These are phyloP conservation scores for Diacarnus erythraeanus DNA, from an alignment of 37 sponge, comb jelly and placozoan genomes.

Conservation along the genomic window DNA sequence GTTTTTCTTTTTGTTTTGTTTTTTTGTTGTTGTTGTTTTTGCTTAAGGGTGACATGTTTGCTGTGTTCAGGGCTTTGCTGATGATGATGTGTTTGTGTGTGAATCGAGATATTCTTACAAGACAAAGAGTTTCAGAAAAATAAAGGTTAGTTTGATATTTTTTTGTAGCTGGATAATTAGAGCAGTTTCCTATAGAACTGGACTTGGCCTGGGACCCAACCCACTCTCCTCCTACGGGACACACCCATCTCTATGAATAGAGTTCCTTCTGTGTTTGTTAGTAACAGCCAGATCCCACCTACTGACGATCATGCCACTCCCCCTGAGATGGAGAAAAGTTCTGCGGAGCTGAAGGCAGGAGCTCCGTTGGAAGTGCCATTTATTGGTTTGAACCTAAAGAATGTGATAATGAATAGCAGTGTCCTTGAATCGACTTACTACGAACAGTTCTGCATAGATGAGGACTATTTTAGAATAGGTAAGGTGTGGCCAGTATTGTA, in stretches of 20 bases:
- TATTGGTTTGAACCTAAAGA: slow-evolving; percentile 1
- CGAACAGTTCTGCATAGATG: slow-evolving; percentile 80
- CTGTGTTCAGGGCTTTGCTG: slow-evolving; percentile 67
- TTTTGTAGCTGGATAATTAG: too few relatives aligned
- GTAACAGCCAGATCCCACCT: neutral
- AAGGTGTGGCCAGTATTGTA: neutral
- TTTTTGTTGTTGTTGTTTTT: slow-evolving; percentile 3
- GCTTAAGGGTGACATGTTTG: too few relatives aligned
- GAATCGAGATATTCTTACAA: slow-evolving; percentile 72
- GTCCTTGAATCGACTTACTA: slow-evolving; percentile 62
- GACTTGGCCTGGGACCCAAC: slow-evolving; percentile 27
- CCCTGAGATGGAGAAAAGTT: slow-evolving; percentile 8
- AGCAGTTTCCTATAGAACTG: slow-evolving; percentile 28
- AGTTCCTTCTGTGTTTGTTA: slow-evolving; percentile 76
- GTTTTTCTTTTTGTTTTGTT: neutral
- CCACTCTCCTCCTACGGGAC: slow-evolving; percentile 26
- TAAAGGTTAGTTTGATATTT: slow-evolving; percentile 59
- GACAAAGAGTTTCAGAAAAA: slow-evolving; percentile 76
- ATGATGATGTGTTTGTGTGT: slow-evolving; percentile 85
- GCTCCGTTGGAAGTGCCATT: neutral
- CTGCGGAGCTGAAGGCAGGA: slow-evolving; percentile 24
- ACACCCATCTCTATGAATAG: slow-evolving; percentile 27
- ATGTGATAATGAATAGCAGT: slow-evolving; percentile 20
- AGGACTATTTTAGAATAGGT: slow-evolving; percentile 70
- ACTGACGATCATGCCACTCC: neutral